Evolutionary conservation across 23 tunicate genomes (phyloP), one percentile per base, ranked within the genome.

Genomic region (Ciona savignyi): DNA sequence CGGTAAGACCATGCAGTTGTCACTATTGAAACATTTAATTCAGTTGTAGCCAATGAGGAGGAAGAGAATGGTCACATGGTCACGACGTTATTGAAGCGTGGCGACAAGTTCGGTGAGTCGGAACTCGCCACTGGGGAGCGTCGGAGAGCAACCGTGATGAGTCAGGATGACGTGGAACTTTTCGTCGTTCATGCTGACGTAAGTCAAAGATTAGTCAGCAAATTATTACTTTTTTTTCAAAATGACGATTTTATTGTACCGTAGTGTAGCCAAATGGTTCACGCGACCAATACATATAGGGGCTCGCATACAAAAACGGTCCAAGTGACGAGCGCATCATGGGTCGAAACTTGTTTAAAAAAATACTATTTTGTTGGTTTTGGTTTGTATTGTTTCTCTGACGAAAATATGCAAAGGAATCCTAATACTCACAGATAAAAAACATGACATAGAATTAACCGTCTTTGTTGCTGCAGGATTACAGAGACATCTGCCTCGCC

Each of bases 41-140:
- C 29, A 91, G 97, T 91, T 66, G 97, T 91, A 29, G 79, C 97
- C 1, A 91, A 91, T 66, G 91, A 83, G 4, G 82, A 83, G 81
- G 96, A 89, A 75, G 86, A 80, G 25, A 35, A 76, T 30, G 91
- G 91, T 1, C 86, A 91, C 89, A 83, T 77, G 68, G 86, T 76
- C 34, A 91, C 97, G 6, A 85, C 86, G 0, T 60, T 91, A 48
- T 64, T 91, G 32, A 91, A 91, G 73, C 74, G 91, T 1, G 97
- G 97, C 24, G 97, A 91, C 83, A 91, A 84, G 72, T 91, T 91
- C 65, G 97, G 97, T 25, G 97, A 91, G 35, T 86, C 84, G 15
- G 97, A 91, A 60, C 84, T 91, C n/a, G 89, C 89, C 3, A 66
- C 86, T 0, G 77, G 74, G 2, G 71, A 67, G 6, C 71, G 60